Evolutionary conservation across 1,140 invertebrate genomes (phyloP).

Genomic region (Platorchestia sp.): DNA sequence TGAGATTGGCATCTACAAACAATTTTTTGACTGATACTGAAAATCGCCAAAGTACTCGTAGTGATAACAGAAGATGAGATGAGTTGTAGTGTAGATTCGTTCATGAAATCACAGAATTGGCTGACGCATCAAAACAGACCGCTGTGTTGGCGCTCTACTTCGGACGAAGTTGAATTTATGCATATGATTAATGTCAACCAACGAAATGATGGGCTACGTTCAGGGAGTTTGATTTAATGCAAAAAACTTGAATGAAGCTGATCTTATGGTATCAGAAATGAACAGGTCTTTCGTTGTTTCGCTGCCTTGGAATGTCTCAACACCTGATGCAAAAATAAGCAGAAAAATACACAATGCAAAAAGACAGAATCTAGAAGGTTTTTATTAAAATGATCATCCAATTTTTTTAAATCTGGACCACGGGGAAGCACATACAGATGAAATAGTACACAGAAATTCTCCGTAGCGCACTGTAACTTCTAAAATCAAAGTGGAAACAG

Average conservation of each 20-base stretch:
- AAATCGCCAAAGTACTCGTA: too few species aligned
- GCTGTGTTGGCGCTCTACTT: neutral
- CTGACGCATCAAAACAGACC: neutral
- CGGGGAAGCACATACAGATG: too few species aligned
- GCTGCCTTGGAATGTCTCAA: neutral
- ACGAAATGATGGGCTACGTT: neutral
- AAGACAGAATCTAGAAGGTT: neutral
- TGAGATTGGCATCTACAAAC: too few species aligned
- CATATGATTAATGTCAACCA: neutral
- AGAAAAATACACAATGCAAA: neutral
- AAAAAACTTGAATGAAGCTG: neutral
- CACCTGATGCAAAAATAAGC: too few species aligned
- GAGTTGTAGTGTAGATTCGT: neutral
- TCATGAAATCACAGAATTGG: neutral
- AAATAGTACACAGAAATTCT: too few species aligned
- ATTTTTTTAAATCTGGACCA: too few species aligned
- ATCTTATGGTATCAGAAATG: neutral
- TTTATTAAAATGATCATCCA: too few species aligned
- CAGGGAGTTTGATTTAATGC: neutral
- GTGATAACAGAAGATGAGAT: too few species aligned
- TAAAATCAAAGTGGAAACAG: too few species aligned
- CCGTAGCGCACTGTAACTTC: too few species aligned
- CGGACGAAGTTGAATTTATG: neutral
- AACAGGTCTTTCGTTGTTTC: neutral
- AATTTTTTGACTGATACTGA: too few species aligned